Conservation (phyloP, 1,140 invertebrate genomes). For the Drosophila nikananu region DNA sequence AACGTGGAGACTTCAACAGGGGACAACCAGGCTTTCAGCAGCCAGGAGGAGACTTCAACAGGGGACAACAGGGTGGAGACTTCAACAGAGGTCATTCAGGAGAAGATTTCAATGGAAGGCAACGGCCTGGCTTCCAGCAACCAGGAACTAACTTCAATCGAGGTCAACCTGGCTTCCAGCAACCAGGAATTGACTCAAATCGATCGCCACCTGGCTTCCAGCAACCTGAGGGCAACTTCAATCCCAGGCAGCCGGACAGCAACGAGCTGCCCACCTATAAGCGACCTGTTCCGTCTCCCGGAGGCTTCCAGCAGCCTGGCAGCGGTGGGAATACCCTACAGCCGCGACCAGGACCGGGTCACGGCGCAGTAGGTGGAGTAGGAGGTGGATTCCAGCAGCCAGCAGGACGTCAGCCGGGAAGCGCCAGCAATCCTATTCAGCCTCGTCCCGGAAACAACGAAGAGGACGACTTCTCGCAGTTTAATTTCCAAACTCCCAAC, state of each 20-base stretch:
- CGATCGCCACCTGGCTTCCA: conserved; percentile 1
- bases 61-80: conserved; percentile 7
- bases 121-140: conserved; percentile 4
- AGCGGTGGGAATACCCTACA: conserved; percentile 12
- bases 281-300: no score
- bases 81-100: neutral
- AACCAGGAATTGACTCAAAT: conserved; percentile 1
- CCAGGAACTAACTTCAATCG: conserved; percentile 1
- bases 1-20: conserved; percentile 9
- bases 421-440: conserved; percentile 26
- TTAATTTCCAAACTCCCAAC: conserved; percentile 28
- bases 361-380: neutral
- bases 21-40: conserved; percentile 9
- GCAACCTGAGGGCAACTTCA: conserved; percentile 5
- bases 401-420: neutral
- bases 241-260: neutral
- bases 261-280: conserved; percentile 6
- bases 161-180: conserved; percentile 1
- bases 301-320: conserved; percentile 1
- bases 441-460: conserved; percentile 41
- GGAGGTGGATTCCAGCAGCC: conserved; percentile 16
- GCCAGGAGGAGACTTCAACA: conserved; percentile 9
- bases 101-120: neutral
- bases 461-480: conserved; percentile 3
- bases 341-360: conserved; percentile 5